Percentiles rank a stretch among this genome's conserved stretches.
Conservation (phyloP, 2,113 vertebrate genomes). For the Plecotus auritus region DNA sequence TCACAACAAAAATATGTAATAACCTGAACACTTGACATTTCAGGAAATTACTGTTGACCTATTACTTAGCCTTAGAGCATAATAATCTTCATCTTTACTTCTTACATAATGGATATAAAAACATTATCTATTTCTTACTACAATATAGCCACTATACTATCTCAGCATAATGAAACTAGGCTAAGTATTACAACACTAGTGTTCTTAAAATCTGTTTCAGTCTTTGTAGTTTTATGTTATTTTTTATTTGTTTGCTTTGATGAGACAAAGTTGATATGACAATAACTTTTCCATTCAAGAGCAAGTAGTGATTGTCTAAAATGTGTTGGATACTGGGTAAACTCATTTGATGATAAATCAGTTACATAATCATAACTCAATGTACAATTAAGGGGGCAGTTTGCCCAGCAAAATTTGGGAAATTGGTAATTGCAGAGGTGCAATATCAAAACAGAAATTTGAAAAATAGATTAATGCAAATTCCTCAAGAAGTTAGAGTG, state of each 20-base stretch:
- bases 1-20: background rate
- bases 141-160: background rate
- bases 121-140: background rate
- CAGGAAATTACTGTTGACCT: slow-evolving; percentile 10
- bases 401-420: background rate
- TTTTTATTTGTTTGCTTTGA: background rate
- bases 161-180: background rate
- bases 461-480: background rate
- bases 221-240: background rate
- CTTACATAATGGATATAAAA: background rate
- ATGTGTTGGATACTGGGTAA: background rate
- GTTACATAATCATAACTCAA: background rate
- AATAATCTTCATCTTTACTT: background rate
- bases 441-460: background rate
- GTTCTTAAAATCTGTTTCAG: background rate
- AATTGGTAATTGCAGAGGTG: background rate
- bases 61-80: background rate
- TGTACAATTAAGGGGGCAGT: fast-evolving
- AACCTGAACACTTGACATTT: slow-evolving; percentile 28
- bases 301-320: background rate
- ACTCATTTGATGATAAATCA: background rate
- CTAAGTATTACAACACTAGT: background rate
- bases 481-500: background rate
- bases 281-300: background rate
- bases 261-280: background rate